These are phyloP conservation scores for Armadillidium nasatum DNA, from an alignment of 1,140 invertebrate species.

Conservation along the genomic window DNA sequence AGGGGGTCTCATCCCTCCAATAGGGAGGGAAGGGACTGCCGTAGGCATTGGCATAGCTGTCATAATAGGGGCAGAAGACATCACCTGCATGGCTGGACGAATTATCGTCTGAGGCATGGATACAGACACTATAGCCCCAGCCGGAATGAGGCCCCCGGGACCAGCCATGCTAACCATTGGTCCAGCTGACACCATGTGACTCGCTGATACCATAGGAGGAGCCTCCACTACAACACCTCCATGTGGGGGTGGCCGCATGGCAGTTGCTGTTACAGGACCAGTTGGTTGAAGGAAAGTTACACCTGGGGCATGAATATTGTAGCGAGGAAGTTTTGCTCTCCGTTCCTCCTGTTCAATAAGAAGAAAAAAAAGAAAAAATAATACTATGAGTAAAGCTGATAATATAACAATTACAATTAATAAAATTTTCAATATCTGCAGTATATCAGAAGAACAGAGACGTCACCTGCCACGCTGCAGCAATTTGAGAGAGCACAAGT, in stretches of 20 bases:
- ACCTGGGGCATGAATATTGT: neutral
- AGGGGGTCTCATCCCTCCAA: constrained; percentile 1
- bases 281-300: neutral
- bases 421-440: neutral
- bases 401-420: too few relatives aligned
- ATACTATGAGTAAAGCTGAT: too few relatives aligned
- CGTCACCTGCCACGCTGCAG: constrained; percentile 4
- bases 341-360: neutral
- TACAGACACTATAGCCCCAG: neutral
- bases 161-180: neutral
- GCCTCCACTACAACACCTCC: neutral
- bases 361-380: too few relatives aligned
- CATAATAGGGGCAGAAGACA: neutral
- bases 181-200: neutral
- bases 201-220: neutral
- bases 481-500: constrained; percentile 7
- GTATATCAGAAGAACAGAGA: neutral
- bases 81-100: neutral
- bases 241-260: neutral
- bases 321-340: neutral
- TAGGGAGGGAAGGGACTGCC: neutral
- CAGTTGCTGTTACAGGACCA: neutral
- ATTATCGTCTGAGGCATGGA: neutral
- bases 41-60: neutral
- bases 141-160: neutral